Conservation (phyloP, 2,797 vertebrate genomes). For the Bothrops alternatus region DNA sequence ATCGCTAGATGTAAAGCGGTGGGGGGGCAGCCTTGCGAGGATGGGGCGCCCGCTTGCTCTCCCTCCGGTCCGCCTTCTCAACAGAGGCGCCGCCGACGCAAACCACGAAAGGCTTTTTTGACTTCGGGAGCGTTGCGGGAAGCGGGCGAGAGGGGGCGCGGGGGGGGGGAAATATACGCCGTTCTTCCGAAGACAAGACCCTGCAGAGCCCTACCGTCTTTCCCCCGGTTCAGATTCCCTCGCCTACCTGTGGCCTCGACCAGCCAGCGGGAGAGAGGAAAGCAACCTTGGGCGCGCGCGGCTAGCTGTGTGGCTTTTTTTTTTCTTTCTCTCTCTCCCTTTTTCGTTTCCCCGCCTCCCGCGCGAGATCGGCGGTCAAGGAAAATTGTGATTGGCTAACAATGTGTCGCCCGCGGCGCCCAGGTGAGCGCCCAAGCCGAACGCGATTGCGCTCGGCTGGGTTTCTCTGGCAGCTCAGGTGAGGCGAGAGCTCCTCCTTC, state of each 20-base stretch:
- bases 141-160: background rate
- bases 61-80: background rate
- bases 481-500: slow-evolving; percentile 10
- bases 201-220: background rate
- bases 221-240: background rate
- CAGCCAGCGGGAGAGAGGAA: background rate
- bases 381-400: background rate
- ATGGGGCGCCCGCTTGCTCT: background rate
- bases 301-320: background rate
- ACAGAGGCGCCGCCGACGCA: background rate
- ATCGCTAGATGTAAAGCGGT: too few relatives aligned
- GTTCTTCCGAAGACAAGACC: background rate
- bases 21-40: background rate
- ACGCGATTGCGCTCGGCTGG: slow-evolving; percentile 52
- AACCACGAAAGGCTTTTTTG: background rate
- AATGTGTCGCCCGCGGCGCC: slow-evolving; percentile 51
- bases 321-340: too few relatives aligned
- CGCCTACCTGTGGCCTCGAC: background rate
- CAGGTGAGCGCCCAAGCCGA: slow-evolving; percentile 62
- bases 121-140: background rate
- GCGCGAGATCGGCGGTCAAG: background rate
- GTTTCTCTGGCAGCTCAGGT: slow-evolving; percentile 70
- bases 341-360: too few relatives aligned
- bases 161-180: background rate
- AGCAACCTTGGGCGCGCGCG: background rate